Evolutionary conservation across 2,888 invertebrate species (phyloP).

Genomic region (Megamerina dolium): DNA sequence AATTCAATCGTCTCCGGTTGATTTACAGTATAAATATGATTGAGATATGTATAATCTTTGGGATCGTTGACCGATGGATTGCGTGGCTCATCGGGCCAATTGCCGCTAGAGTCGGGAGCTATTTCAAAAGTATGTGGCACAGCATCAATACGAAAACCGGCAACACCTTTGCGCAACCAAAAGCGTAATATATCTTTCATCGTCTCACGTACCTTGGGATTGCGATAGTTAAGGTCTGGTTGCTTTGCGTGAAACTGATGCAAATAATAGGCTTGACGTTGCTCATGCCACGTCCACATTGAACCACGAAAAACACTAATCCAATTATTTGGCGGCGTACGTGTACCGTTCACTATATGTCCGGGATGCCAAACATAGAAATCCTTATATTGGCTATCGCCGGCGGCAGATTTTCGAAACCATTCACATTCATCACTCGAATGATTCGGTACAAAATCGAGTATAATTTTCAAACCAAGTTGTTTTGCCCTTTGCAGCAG

Average conservation of each 20-base stretch:
- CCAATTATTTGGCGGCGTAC: conserved; percentile 53
- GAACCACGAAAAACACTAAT: conserved; percentile 53
- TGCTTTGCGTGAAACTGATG: conserved; percentile 59
- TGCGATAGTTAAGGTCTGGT: conserved; percentile 62
- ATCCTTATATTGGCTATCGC: conserved; percentile 59
- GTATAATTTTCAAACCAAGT: conserved; percentile 48
- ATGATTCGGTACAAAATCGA: conserved; percentile 55
- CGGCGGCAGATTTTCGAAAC: conserved; percentile 65
- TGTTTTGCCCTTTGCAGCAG: conserved; percentile 54
- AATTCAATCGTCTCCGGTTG: conserved; percentile 56
- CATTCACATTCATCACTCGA: conserved; percentile 73
- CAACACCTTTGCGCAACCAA: conserved; percentile 74
- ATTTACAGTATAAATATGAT: conserved; percentile 57
- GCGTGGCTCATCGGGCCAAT: conserved; percentile 52
- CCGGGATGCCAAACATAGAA: conserved; percentile 68
- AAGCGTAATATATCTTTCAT: conserved; percentile 61
- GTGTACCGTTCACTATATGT: conserved; percentile 36
- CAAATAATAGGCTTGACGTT: conserved; percentile 56
- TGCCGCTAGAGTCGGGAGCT: conserved; percentile 31
- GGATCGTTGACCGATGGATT: conserved; percentile 49
- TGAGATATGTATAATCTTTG: conserved; percentile 52
- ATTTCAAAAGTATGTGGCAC: conserved; percentile 50
- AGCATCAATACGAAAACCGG: conserved; percentile 70
- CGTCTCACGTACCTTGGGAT: conserved; percentile 49
- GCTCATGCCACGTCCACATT: conserved; percentile 58